Conservation (phyloP, 2,797 vertebrate species). For the Poeciliopsis paucimaculata region DNA sequence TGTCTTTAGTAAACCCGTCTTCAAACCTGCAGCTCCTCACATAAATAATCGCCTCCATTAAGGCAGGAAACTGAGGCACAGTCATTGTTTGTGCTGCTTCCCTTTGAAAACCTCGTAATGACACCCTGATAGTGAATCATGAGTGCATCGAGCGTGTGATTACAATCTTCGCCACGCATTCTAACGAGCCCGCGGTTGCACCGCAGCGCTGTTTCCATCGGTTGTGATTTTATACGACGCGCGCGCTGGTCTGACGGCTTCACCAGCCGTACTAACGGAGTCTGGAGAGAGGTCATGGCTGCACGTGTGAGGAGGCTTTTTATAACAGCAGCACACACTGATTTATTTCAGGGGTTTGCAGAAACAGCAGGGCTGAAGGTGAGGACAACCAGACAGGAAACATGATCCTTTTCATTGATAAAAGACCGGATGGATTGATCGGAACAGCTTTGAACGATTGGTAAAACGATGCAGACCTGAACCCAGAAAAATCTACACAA, state of each 20-base stretch:
- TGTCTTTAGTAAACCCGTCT: neutral
- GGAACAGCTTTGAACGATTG: neutral
- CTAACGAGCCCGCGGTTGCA: neutral
- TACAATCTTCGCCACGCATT: neutral
- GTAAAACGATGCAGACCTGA: neutral
- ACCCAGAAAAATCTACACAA: neutral
- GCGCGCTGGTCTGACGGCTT: neutral
- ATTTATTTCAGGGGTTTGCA: neutral
- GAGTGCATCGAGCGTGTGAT: constrained; percentile 2
- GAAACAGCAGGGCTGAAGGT: neutral
- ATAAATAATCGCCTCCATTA: neutral
- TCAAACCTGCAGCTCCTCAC: neutral
- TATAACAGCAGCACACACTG: constrained; percentile 2
- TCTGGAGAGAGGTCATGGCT: neutral
- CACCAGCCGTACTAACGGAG: neutral
- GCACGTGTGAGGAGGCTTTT: constrained; percentile 4
- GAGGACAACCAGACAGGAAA: neutral
- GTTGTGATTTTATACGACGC: neutral
- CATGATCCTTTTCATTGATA: neutral
- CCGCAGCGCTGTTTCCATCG: neutral
- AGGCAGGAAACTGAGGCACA: constrained; percentile 6
- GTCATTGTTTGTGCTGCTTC: constrained; percentile 9
- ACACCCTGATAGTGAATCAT: constrained; percentile 10
- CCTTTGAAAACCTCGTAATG: constrained; percentile 8
- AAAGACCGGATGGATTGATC: neutral